These are phyloP conservation scores for Hozukius guyotensis DNA, from an alignment of 2,797 vertebrate genomes.

Conservation along the genomic window DNA sequence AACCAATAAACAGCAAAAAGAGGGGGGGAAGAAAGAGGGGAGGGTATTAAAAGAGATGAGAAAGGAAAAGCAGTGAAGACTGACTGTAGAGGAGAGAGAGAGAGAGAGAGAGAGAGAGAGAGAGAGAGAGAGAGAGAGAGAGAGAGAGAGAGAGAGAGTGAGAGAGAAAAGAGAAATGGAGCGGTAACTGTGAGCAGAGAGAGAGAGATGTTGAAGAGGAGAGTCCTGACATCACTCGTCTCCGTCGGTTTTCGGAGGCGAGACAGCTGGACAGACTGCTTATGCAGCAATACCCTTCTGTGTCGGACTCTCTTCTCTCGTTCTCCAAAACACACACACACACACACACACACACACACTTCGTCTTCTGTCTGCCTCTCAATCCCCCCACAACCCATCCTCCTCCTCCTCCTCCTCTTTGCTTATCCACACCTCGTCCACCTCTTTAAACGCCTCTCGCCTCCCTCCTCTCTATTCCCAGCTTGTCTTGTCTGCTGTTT, in stretches of 20 bases:
- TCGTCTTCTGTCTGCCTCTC: neutral
- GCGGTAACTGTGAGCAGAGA: constrained; percentile 37
- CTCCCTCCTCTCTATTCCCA: constrained; percentile 45
- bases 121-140: neutral
- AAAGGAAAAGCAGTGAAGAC: neutral
- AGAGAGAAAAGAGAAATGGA: constrained; percentile 5
- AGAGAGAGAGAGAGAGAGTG: constrained; percentile 43
- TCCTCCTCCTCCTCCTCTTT: constrained; percentile 19
- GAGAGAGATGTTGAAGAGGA: constrained; percentile 54
- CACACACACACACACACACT: constrained; percentile 11
- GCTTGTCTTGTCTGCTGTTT: constrained; percentile 44
- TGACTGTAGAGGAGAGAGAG: neutral
- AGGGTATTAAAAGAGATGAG: constrained; percentile 6
- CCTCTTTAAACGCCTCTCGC: constrained; percentile 48
- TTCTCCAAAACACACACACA: constrained; percentile 2
- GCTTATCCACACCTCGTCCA: constrained; percentile 42
- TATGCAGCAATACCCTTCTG: constrained; percentile 81
- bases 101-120: too few species aligned
- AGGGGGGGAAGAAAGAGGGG: neutral
- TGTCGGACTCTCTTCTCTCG: constrained; percentile 46
- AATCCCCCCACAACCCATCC: neutral
- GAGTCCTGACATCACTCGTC: constrained; percentile 67
- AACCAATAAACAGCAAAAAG: constrained; percentile 53
- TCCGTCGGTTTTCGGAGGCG: constrained; percentile 54
- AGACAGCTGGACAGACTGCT: constrained; percentile 80